Evolutionary conservation across 64 coral and sea anemone species (phyloP).

Genomic region (Platygyra sinensis): DNA sequence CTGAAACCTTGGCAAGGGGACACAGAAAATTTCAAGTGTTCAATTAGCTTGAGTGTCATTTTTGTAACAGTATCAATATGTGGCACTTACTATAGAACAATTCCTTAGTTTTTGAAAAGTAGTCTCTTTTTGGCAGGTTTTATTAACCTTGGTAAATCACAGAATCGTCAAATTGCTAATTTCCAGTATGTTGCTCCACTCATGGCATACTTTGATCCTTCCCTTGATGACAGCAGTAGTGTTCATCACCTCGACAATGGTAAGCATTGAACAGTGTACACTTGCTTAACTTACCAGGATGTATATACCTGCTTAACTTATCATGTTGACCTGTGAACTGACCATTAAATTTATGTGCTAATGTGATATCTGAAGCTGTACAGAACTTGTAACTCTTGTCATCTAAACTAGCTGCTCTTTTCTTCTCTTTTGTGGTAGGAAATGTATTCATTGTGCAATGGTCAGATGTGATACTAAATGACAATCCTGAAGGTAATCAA

Average conservation of each 20-base stretch:
- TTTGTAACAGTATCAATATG: too few relatives aligned
- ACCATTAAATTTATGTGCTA: too few relatives aligned
- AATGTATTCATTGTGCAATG: slow-evolving; percentile 17
- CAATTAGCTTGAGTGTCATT: too few relatives aligned
- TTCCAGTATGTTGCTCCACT: slow-evolving; percentile 62
- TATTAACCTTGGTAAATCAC: slow-evolving; percentile 44
- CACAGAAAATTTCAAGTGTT: too few relatives aligned
- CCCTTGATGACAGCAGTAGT: slow-evolving; percentile 19
- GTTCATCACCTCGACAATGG: slow-evolving; percentile 53
- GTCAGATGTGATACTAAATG: slow-evolving; percentile 15
- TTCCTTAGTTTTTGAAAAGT: background rate
- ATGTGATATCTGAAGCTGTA: too few relatives aligned
- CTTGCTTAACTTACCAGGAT: too few relatives aligned
- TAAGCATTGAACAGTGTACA: too few relatives aligned
- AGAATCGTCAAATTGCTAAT: slow-evolving; percentile 12
- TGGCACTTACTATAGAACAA: too few relatives aligned
- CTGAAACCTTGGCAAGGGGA: too few relatives aligned
- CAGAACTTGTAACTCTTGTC: too few relatives aligned
- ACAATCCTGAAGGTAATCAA: slow-evolving; percentile 15
- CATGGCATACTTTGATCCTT: slow-evolving; percentile 60
- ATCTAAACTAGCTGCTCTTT: background rate
- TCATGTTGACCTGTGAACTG: too few relatives aligned
- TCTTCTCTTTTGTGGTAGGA: background rate
- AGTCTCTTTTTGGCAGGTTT: slow-evolving; percentile 39
- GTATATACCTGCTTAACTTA: too few relatives aligned